Evolutionary conservation across 2,888 invertebrate species (phyloP).

Genomic region (Drosophila mulleri): DNA sequence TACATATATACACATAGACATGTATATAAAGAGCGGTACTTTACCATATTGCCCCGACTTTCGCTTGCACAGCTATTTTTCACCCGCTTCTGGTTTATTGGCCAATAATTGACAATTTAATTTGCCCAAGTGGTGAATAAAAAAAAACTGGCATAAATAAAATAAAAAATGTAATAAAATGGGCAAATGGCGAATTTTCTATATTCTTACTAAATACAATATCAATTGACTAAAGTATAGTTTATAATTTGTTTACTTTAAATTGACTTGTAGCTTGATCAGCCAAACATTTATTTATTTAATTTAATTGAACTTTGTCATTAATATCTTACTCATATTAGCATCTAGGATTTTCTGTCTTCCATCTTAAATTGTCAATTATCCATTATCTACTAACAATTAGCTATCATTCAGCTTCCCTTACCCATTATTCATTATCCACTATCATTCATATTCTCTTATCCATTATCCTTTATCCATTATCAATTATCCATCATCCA

Average conservation of each 20-base stretch:
- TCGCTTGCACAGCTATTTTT: conserved; percentile 50
- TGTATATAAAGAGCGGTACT: neutral
- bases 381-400: neutral
- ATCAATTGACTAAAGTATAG: too few species aligned
- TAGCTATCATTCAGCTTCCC: neutral
- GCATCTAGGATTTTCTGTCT: too few species aligned
- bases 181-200: neutral
- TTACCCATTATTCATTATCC: neutral
- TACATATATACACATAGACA: neutral
- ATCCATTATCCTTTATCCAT: neutral
- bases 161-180: conserved; percentile 6
- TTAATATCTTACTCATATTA: too few species aligned
- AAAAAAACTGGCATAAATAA: conserved; percentile 25
- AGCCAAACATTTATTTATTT: too few species aligned
- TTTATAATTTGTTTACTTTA: too few species aligned
- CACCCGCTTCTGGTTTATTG: conserved; percentile 52
- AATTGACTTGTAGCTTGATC: too few species aligned
- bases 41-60: conserved; percentile 56
- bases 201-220: conserved; percentile 38
- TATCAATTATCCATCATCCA: neutral
- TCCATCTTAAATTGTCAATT: neutral
- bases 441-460: neutral
- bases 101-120: conserved; percentile 84
- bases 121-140: conserved; percentile 72
- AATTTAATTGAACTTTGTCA: too few species aligned